Evolutionary conservation across 2,113 vertebrate genomes (phyloP).

Genomic region (Rynchops niger): DNA sequence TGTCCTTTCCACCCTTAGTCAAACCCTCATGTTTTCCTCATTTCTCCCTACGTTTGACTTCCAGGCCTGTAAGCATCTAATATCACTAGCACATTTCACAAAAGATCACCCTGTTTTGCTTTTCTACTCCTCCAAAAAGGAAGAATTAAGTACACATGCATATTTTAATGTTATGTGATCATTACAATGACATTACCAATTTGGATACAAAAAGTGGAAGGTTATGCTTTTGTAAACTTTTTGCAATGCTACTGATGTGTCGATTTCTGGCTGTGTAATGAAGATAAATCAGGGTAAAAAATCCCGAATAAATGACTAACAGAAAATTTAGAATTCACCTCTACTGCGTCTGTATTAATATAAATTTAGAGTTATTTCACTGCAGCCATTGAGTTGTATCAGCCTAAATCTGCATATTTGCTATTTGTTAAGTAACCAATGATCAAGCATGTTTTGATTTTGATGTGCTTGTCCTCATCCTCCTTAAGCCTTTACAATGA

Average conservation of each 20-base stretch:
- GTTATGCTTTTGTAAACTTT: not conserved
- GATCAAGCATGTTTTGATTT: not conserved
- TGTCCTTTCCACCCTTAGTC: not conserved
- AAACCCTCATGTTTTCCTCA: not conserved
- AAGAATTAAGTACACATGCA: not conserved
- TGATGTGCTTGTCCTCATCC: not conserved
- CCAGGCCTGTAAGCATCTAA: not conserved
- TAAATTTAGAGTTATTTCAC: not conserved
- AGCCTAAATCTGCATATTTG: not conserved
- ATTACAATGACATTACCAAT: not conserved
- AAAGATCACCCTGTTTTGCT: not conserved
- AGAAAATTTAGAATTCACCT: not conserved
- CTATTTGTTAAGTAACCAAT: not conserved
- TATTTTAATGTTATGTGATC: not conserved
- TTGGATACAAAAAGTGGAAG: not conserved
- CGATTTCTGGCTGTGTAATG: not conserved
- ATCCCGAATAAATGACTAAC: not conserved
- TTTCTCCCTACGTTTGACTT: not conserved
- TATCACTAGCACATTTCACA: not conserved
- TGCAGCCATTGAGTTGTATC: not conserved
- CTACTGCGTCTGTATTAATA: not conserved
- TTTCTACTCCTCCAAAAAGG: not conserved
- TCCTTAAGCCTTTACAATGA: not conserved
- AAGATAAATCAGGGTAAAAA: not conserved
- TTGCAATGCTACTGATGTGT: not conserved